Percentiles rank a stretch among this genome's conserved stretches.
phyloP scores from a whole-genome alignment of 2,888 invertebrate genomes.

The Hypomecis punctinalis region DNA sequence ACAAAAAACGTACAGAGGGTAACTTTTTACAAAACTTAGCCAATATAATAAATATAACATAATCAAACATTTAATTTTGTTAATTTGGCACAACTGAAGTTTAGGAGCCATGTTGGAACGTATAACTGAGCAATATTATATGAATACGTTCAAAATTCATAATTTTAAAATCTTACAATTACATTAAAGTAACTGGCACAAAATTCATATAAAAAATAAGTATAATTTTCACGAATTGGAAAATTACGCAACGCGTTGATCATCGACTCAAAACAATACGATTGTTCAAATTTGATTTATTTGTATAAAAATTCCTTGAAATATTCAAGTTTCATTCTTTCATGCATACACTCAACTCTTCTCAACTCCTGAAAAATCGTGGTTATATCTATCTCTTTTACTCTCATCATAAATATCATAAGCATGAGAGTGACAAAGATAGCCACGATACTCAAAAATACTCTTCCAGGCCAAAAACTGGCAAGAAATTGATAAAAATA shows the following conservation, averaged over 20 bases:
- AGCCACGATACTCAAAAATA: conserved; percentile 9
- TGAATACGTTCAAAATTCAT: conserved; percentile 40
- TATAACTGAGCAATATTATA: conserved; percentile 67
- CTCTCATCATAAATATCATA: background rate
- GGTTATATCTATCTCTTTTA: too few relatives aligned
- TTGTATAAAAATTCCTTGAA: background rate
- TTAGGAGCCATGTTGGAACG: conserved; percentile 51
- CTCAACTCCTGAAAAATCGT: too few relatives aligned
- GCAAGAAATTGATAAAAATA: conserved; percentile 8
- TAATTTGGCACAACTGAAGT: conserved; percentile 72
- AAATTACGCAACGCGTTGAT: background rate
- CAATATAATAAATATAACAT: conserved; percentile 62
- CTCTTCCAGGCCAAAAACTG: conserved; percentile 34
- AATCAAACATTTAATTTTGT: conserved; percentile 37
- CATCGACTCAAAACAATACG: background rate
- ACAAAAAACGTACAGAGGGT: conserved; percentile 67
- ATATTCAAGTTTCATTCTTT: background rate
- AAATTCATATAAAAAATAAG: conserved; percentile 66
- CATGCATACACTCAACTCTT: background rate
- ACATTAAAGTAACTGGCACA: conserved; percentile 77
- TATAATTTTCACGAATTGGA: background rate
- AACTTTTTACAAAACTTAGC: conserved; percentile 66
- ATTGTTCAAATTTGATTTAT: background rate
- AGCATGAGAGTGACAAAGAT: background rate
- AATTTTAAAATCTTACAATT: conserved; percentile 48